Percentiles rank a stretch among this genome's conserved stretches.
phyloP scores from a whole-genome alignment of 2,888 invertebrate species.

The Heliconius ethilla region DNA sequence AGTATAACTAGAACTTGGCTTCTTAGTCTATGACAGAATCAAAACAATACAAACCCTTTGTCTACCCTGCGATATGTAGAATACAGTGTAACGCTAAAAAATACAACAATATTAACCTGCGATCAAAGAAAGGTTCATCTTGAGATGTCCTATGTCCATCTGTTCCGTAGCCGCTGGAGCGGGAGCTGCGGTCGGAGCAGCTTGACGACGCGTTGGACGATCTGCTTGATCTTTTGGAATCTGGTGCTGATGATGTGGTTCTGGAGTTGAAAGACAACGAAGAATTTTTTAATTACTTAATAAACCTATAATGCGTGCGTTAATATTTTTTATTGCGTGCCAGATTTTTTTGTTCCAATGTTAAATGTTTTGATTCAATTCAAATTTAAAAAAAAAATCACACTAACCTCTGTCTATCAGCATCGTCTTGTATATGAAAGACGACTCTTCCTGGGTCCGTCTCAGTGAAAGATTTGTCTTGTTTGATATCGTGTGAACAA shows the following conservation, averaged over 20 bases:
- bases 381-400: not conserved
- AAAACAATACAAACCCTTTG: no score
- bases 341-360: not conserved
- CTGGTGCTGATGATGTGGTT: slow-evolving; percentile 46
- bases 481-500: slow-evolving; percentile 66
- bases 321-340: not conserved
- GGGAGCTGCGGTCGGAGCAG: slow-evolving; percentile 72
- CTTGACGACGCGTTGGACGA: slow-evolving; percentile 76
- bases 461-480: slow-evolving; percentile 59
- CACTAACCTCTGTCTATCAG: slow-evolving; percentile 63
- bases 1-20: no score
- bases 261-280: slow-evolving; percentile 16
- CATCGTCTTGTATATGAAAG: slow-evolving; percentile 70
- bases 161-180: slow-evolving; percentile 77
- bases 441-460: slow-evolving; percentile 60
- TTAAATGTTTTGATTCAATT: not conserved
- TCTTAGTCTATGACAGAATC: no score
- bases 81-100: not conserved
- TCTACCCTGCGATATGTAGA: no score
- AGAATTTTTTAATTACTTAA: not conserved
- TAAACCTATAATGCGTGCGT: no score
- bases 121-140: slow-evolving; percentile 68
- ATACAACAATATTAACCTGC: slow-evolving; percentile 58
- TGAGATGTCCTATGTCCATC: slow-evolving; percentile 63
- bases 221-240: slow-evolving; percentile 73